These are phyloP conservation scores for Bactericera cockerelli DNA, from an alignment of 1,140 invertebrate genomes.

Conservation along the genomic window DNA sequence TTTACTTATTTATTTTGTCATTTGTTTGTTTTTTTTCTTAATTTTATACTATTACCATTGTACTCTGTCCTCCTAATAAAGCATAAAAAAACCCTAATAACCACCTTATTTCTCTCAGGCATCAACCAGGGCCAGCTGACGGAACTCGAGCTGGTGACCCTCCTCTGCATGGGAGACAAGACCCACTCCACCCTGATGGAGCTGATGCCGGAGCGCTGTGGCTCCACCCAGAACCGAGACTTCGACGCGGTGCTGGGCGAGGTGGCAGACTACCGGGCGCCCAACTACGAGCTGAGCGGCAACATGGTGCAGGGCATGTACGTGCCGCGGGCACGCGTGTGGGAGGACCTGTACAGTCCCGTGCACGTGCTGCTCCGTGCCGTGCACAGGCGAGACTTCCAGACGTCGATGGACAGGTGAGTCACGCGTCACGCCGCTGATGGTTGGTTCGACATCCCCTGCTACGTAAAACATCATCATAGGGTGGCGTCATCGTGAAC, in stretches of 20 bases:
- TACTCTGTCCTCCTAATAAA: too few relatives aligned
- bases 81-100: too few relatives aligned
- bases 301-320: slow-evolving; percentile 90
- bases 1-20: too few relatives aligned
- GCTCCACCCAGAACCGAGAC: slow-evolving; percentile 69
- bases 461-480: too few relatives aligned
- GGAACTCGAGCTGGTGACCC: slow-evolving; percentile 78
- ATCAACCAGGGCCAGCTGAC: slow-evolving; percentile 44
- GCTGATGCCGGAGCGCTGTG: slow-evolving; percentile 86
- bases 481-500: too few relatives aligned
- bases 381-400: slow-evolving; percentile 83
- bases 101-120: slow-evolving; percentile 29
- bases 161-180: slow-evolving; percentile 83
- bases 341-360: slow-evolving; percentile 87
- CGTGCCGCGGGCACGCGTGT: slow-evolving; percentile 70
- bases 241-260: slow-evolving; percentile 71
- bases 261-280: slow-evolving; percentile 61
- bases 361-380: slow-evolving; percentile 79
- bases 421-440: too few relatives aligned
- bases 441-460: too few relatives aligned
- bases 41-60: too few relatives aligned
- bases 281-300: slow-evolving; percentile 59
- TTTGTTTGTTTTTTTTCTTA: too few relatives aligned
- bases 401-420: slow-evolving; percentile 78
- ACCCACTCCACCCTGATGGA: slow-evolving; percentile 91